Conservation (phyloP, 1,140 invertebrate genomes). For the Leptopilina boulardi region DNA sequence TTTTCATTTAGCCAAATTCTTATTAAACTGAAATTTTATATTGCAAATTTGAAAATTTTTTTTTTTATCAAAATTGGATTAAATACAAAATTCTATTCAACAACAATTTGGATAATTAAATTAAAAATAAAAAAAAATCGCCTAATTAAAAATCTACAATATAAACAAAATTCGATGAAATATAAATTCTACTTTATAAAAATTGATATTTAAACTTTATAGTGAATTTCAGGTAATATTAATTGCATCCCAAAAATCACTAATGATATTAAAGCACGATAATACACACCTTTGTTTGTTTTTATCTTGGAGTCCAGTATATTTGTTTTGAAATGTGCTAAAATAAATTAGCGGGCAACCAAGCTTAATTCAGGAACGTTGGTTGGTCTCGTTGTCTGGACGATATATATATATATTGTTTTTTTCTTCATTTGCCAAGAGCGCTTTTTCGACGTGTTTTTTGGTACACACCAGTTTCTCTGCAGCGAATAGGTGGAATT, state of each 20-base stretch:
- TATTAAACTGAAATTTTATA: too few relatives aligned
- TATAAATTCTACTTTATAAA: too few relatives aligned
- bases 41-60: too few relatives aligned
- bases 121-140: too few relatives aligned
- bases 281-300: too few relatives aligned
- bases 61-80: too few relatives aligned
- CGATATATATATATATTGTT: background rate
- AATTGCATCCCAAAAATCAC: background rate
- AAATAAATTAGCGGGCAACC: conserved; percentile 18
- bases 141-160: too few relatives aligned
- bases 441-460: conserved; percentile 46
- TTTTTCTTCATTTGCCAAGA: conserved; percentile 36
- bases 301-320: background rate
- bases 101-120: too few relatives aligned
- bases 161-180: too few relatives aligned
- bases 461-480: conserved; percentile 46
- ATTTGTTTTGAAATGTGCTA: background rate
- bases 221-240: background rate
- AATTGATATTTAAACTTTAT: too few relatives aligned
- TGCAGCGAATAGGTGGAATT: conserved; percentile 61
- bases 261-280: background rate
- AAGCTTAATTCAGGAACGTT: background rate
- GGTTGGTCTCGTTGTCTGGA: conserved; percentile 37
- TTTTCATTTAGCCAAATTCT: too few relatives aligned
- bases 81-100: too few relatives aligned